A percentile compares a stretch with the other conserved stretches of the same genome.
Conservation (phyloP, 2,888 invertebrate species). For the Sthenelais limicola region DNA sequence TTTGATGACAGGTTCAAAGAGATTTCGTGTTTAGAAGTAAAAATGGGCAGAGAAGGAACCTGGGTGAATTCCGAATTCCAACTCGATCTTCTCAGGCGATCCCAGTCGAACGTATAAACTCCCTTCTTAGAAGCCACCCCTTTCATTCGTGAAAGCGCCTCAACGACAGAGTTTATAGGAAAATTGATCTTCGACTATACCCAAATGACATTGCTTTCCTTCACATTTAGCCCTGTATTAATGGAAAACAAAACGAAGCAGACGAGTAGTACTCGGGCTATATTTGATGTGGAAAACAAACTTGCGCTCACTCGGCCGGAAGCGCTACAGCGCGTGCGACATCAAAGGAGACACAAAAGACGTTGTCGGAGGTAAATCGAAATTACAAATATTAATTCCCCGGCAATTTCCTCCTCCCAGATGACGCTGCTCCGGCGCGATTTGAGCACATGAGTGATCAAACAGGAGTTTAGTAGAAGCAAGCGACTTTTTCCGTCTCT, state of each 20-base stretch:
- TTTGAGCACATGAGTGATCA: slow-evolving; percentile 38
- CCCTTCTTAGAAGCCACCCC: not conserved
- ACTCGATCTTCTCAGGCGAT: not conserved
- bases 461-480: slow-evolving; percentile 24
- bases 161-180: slow-evolving; percentile 1
- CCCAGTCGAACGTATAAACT: no score
- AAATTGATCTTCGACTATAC: slow-evolving; percentile 18
- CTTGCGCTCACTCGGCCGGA: slow-evolving; percentile 29
- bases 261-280: not conserved
- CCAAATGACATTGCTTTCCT: not conserved
- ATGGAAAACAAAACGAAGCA: slow-evolving; percentile 25
- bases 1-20: slow-evolving; percentile 8
- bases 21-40: not conserved
- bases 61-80: not conserved
- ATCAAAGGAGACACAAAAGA: slow-evolving; percentile 18
- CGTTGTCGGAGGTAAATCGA: slow-evolving; percentile 18
- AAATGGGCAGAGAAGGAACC: slow-evolving; percentile 17
- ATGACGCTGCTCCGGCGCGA: not conserved
- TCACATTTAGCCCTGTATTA: slow-evolving; percentile 7
- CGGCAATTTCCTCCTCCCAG: slow-evolving; percentile 1
- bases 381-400: slow-evolving; percentile 34
- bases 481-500: slow-evolving; percentile 15
- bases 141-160: not conserved
- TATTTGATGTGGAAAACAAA: slow-evolving; percentile 32
- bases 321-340: slow-evolving; percentile 9